Evolutionary conservation across 2,113 vertebrate species (phyloP).

Genomic region (Eurypyga helias): DNA sequence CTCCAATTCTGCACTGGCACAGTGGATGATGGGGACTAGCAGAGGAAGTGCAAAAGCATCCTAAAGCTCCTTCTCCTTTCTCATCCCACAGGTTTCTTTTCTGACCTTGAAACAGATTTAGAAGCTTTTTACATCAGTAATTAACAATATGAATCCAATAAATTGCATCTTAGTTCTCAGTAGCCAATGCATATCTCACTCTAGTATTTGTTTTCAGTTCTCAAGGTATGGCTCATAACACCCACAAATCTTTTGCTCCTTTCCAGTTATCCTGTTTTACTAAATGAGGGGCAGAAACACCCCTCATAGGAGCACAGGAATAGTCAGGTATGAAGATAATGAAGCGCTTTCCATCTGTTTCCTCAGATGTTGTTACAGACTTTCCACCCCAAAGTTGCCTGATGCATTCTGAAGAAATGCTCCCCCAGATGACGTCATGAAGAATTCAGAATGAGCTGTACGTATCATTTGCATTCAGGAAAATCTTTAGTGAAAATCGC

Average conservation of each 20-base stretch:
- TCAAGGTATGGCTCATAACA: not conserved
- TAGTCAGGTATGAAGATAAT: not conserved
- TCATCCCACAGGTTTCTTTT: not conserved
- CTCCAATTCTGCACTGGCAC: not conserved
- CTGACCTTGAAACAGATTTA: not conserved
- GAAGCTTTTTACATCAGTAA: not conserved
- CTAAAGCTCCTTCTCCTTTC: not conserved
- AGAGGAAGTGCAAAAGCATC: not conserved
- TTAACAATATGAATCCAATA: not conserved
- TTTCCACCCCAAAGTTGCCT: not conserved
- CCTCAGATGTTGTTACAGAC: not conserved
- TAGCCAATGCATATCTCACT: not conserved
- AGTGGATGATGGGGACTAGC: not conserved
- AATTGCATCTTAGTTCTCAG: not conserved
- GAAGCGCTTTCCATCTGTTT: not conserved
- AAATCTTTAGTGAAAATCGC: conserved; percentile 38
- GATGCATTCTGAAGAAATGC: not conserved
- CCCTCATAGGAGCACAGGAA: not conserved
- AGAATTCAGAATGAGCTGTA: conserved; percentile 23
- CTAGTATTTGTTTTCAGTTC: not conserved
- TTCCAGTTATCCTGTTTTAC: not conserved
- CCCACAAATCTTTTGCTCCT: not conserved
- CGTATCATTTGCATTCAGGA: conserved; percentile 11
- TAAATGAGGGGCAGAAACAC: not conserved
- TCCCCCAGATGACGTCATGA: not conserved